Conservation (phyloP, 2,113 vertebrate species). For the Vidua macroura region DNA sequence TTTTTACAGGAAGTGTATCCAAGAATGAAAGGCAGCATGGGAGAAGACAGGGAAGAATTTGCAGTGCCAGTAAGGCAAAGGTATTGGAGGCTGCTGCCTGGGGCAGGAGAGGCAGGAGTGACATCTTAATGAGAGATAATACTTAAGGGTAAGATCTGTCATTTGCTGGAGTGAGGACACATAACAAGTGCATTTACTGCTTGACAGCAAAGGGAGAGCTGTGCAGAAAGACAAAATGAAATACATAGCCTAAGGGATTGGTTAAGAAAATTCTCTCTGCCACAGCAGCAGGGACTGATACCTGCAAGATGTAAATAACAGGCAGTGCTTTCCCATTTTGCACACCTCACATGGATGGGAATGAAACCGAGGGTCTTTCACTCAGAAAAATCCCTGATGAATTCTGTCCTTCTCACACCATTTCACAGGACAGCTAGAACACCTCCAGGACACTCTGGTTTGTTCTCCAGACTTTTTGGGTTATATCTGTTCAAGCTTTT, state of each 20-base stretch:
- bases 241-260: not conserved
- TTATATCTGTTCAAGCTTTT: not conserved
- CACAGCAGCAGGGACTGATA: not conserved
- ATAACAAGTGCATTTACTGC: not conserved
- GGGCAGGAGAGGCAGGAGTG: not conserved
- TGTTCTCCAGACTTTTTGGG: not conserved
- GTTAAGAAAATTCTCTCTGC: not conserved
- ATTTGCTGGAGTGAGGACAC: not conserved
- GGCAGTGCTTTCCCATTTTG: not conserved
- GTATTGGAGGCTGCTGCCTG: not conserved
- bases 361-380: not conserved
- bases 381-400: not conserved
- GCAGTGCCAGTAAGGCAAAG: not conserved
- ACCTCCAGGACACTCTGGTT: not conserved
- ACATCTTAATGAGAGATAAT: not conserved
- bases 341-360: not conserved
- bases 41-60: not conserved
- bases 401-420: not conserved
- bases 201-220: not conserved
- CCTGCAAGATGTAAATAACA: not conserved
- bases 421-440: not conserved
- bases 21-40: not conserved
- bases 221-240: not conserved
- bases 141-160: not conserved
- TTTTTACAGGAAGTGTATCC: not conserved